A percentile compares a stretch with the other conserved stretches of the same genome.
phyloP scores from a whole-genome alignment of 2,113 vertebrate genomes.

The Columba livia region DNA sequence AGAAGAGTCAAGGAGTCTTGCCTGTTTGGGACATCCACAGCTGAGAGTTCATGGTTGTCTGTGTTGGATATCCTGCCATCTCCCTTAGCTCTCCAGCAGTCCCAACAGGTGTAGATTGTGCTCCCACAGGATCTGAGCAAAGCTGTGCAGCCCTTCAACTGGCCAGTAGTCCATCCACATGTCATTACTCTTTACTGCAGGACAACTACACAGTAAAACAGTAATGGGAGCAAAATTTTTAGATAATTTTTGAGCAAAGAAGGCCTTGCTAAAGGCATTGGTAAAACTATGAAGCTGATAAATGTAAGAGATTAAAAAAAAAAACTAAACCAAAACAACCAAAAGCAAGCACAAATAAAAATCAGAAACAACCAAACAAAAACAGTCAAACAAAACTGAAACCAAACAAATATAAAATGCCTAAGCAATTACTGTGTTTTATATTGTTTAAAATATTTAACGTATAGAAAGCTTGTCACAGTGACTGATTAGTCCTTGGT shows the following conservation, averaged over 20 bases:
- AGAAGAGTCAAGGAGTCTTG: neutral
- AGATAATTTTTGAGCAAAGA: neutral
- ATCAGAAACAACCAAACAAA: no score
- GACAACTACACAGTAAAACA: neutral
- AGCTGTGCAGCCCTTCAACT: neutral
- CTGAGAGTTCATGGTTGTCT: fast-evolving
- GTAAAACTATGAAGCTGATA: neutral
- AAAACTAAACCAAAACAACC: neutral
- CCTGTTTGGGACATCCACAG: neutral
- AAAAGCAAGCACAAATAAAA: neutral
- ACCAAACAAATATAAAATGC: no score
- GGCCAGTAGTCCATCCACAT: neutral
- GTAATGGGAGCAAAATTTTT: neutral
- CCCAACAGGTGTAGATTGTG: neutral
- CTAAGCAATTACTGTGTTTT: neutral
- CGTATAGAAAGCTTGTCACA: neutral
- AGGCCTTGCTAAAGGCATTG: neutral
- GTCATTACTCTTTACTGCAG: fast-evolving
- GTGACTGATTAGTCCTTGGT: neutral
- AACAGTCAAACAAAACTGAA: no score
- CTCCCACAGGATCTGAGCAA: neutral
- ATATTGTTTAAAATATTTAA: neutral
- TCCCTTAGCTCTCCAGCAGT: neutral
- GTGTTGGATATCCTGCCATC: fast-evolving
- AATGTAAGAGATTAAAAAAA: neutral